Evolutionary conservation across 1,140 invertebrate genomes (phyloP), one percentile per base, ranked within the genome.

Genomic region (Anoplolepis gracilipes): DNA sequence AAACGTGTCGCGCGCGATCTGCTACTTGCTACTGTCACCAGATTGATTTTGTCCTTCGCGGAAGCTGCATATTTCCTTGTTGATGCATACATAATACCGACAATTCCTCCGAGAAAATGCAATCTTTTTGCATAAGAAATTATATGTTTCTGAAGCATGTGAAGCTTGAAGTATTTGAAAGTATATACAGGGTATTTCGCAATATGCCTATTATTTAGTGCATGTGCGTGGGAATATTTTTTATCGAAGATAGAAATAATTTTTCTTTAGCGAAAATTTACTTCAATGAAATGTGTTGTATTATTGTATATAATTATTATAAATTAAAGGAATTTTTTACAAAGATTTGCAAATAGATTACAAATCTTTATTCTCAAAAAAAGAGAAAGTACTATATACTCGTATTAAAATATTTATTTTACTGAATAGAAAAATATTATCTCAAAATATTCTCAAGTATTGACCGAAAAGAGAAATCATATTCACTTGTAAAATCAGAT

Each of bases 11-110:
- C 62, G 42, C 25, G 36, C 36, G 36, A 36, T 33, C 22, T 25
- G 25, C 11, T 42, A 3, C 49, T 36, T 33, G 53, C 67, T 72
- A 59, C 78, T 59, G 65, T 82, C 78, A 33, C 53, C 8, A 22
- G 78, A 82, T 79, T 42, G 53, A 82, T 82, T 72, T 73, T 25
- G 78, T 82, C 78, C 78, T 82, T 82, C 78, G 64, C 36, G 22
- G 16, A 72, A 76, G 25, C 49, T 36, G 62, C 77, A 81, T 81
- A 72, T 82, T 49, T 59, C 67, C 33, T 42, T 64, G 49, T 13
- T 53, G 67, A 72, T 33, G 13, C 22, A 73, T 61, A 30, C 53
- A n/a, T 82, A 33, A 82, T 10, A 28, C 8, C 36, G 49, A 59
- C 42, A 72, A 73, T 59, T 82, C 53, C 28, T 59, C 13, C 13